Base-by-base conservation (phyloP, 2,113 vertebrate genomes). In the Oxyura jamaicensis region DNA sequence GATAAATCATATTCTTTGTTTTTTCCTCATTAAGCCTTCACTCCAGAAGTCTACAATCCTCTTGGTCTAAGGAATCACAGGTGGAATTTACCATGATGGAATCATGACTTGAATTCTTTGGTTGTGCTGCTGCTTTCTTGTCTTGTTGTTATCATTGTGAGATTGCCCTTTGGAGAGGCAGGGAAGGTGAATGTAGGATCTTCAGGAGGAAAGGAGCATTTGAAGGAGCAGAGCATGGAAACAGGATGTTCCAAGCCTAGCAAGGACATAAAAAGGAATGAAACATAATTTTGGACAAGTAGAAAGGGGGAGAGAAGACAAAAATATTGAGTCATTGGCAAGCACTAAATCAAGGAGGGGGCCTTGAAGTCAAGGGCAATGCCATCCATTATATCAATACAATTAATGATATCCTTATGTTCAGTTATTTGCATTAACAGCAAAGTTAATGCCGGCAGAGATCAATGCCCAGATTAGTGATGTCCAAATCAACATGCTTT, bases 381-480 rank as follows among this genome's bases (percentile, higher is more conserved):
- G 85, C 77, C 62, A 93, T 97, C 93, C 88, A 93, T 96, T 96
- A 94, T 96, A 94, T 94, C 96, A 94, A 96, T 96, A 92, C 85
- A 96, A 97, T 94, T 96, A 97, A 94, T 95, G 91, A 91, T 92
- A 93, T 95, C 86, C 93, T 86, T 90, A 83, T 72, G 92, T 91
- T 95, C 85, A 79, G 83, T 96, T 96, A 97, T 97, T 95, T 96
- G 93, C 92, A 96, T 94, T 96, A 96, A 97, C 97, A 95, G 94
- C 89, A 90, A 91, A 95, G 91, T 85, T 96, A 96, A 96, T 96
- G 96, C 86, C 29, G 50, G 92, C 79, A 66, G 84, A 96, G 97
- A 94, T 96, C 95, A 96, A 95, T 93, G 90, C 86, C 1, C 67
- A 91, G 88, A 96, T 96, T 96, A 94, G 93, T 81, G 94, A 95